Conservation (phyloP, 1,140 invertebrate species). For the Hyposmocoma kahamanoa region DNA sequence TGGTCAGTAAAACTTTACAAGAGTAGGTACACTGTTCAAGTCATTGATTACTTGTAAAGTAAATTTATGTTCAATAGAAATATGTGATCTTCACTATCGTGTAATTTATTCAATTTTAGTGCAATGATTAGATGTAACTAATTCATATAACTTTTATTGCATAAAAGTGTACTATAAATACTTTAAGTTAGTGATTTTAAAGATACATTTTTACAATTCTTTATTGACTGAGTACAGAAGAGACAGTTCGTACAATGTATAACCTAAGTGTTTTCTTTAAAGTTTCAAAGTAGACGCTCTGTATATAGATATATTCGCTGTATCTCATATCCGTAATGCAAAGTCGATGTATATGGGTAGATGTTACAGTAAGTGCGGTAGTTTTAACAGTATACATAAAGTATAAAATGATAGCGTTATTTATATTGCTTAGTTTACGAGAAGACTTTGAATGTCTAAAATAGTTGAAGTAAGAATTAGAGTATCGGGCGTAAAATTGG, state of each 20-base stretch:
- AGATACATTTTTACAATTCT: constrained; percentile 49
- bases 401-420: constrained; percentile 66
- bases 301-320: constrained; percentile 43
- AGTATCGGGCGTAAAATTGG: constrained; percentile 45
- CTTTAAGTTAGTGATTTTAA: constrained; percentile 51
- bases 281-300: constrained; percentile 44
- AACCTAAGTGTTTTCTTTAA: constrained; percentile 41
- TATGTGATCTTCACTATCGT: constrained; percentile 53
- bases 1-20: constrained; percentile 31
- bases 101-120: constrained; percentile 70
- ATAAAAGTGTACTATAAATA: constrained; percentile 57
- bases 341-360: constrained; percentile 53
- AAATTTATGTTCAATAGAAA: constrained; percentile 34
- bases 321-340: constrained; percentile 54
- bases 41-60: constrained; percentile 20
- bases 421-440: constrained; percentile 69
- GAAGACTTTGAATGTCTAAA: constrained; percentile 60
- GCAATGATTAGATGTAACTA: constrained; percentile 71
- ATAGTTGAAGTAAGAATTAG: constrained; percentile 62
- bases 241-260: constrained; percentile 48
- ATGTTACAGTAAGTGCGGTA: constrained; percentile 56
- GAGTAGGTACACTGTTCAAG: constrained; percentile 21
- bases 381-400: constrained; percentile 59
- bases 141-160: constrained; percentile 43
- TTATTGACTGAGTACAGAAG: constrained; percentile 54